Percentiles rank a stretch among this genome's conserved stretches.
Evolutionary conservation across 2,797 vertebrate species (phyloP).

Genomic region (Oophaga sylvatica): DNA sequence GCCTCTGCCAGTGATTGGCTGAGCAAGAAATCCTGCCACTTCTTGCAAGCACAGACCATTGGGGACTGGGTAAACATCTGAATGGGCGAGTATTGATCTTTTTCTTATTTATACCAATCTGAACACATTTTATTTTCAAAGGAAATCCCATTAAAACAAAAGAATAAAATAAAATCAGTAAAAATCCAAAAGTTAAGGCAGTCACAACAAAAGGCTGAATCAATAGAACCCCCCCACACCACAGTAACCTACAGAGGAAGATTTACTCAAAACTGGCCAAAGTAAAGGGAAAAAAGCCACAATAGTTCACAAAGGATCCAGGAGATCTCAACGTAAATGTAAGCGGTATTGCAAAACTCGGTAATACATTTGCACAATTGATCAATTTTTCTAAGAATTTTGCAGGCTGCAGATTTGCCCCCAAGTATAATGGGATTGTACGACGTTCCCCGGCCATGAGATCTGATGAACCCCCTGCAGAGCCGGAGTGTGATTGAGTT

Average conservation of each 20-base stretch:
- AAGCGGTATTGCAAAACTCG: not conserved
- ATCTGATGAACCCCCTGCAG: conserved; percentile 2
- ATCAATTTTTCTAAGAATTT: not conserved
- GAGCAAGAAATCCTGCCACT: no score
- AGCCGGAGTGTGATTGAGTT: conserved; percentile 35
- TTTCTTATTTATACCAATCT: no score
- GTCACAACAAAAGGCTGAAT: not conserved
- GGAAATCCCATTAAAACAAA: no score
- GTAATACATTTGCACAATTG: not conserved
- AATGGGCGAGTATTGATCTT: no score
- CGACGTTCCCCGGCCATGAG: not conserved
- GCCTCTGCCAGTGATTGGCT: no score
- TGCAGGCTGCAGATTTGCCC: not conserved
- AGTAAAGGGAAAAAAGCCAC: not conserved
- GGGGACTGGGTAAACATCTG: no score
- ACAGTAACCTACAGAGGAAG: not conserved
- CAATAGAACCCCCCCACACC: not conserved
- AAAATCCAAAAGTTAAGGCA: not conserved
- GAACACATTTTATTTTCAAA: no score
- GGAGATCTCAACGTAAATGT: not conserved
- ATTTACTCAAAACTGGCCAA: not conserved
- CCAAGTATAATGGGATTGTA: not conserved
- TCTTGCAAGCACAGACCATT: no score
- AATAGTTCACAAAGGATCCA: not conserved
- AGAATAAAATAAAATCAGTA: not conserved